Evolutionary conservation across 2,888 invertebrate species (phyloP).

Genomic region (Tridacna gigas): DNA sequence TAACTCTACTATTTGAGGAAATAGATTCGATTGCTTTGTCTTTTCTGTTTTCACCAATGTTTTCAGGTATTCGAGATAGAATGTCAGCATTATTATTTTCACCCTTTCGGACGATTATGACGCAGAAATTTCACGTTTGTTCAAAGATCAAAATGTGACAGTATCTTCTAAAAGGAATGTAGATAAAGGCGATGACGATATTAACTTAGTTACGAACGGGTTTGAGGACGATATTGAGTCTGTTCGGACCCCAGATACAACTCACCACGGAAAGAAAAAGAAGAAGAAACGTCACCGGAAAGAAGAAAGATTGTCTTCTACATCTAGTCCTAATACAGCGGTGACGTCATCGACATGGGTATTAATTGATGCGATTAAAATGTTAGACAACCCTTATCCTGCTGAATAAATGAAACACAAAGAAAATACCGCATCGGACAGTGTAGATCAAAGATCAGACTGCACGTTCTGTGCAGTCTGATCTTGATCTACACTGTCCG

Average conservation of each 20-base stretch:
- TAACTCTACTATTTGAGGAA: neutral
- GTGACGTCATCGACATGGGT: conserved; percentile 36
- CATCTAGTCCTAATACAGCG: conserved; percentile 27
- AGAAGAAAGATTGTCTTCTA: conserved; percentile 7
- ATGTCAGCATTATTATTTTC: conserved; percentile 45
- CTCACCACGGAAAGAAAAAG: conserved; percentile 13
- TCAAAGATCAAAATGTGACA: conserved; percentile 14
- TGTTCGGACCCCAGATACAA: conserved; percentile 5
- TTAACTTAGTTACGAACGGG: conserved; percentile 1
- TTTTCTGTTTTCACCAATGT: neutral
- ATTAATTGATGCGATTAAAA: neutral
- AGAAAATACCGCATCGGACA: no score
- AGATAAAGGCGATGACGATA: neutral
- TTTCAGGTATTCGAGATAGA: conserved; percentile 20
- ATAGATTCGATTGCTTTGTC: neutral
- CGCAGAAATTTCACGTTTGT: conserved; percentile 8
- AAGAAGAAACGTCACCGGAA: conserved; percentile 21
- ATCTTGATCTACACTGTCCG: no score
- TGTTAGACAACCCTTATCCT: no score
- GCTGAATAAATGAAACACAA: no score
- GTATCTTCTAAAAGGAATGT: neutral
- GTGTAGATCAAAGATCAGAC: no score
- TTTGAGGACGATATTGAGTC: conserved; percentile 9
- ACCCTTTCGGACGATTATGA: conserved; percentile 24
- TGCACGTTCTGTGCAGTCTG: no score